Evolutionary conservation across 2,113 vertebrate genomes (phyloP), one percentile per base, ranked within the genome.

Genomic region (Vidua macroura): DNA sequence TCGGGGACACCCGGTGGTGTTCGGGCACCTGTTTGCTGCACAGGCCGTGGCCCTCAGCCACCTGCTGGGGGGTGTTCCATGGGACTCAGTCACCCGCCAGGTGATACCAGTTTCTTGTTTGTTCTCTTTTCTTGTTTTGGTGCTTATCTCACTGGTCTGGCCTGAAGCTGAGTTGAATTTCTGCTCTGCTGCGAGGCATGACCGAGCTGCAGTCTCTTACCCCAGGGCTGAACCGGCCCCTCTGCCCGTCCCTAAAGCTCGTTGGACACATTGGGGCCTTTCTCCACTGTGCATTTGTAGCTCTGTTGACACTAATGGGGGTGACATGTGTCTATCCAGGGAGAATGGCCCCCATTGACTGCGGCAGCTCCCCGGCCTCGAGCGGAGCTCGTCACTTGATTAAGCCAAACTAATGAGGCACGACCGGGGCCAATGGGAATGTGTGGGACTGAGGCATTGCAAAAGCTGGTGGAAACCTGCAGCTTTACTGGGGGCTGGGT

Each of bases 321-420:
- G 86, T 97, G 96, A 97, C 96, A 95, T 95, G 96, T 93, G 90
- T 92, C 96, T 94, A 10, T 96, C 95, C 93, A 6, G 90, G 31
- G 92, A 97, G 95, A 97, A 97, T 96, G 31, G 94, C 90, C 83
- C 66, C 78, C 96, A 95, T 96, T 96, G 92, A 96, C 93, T 77
- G 30, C 48, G 4, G 64, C 92, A 35, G 92, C 20, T 92, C 85
- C 75, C 82, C 10, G 0, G 93, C 83, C 93, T 35, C 15, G 27
- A 91, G 93, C 33, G 10, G 10, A 88, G 93, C 95, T 96, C 84
- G 60, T 91, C 93, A 95, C 96, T 97, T 96, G 94, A 97, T 97
- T 96, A 97, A 96, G 90, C 96, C 96, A 94, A 96, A 96, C 94
- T 96, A 96, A 96, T 96, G 95, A 97, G 96, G 96, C 95, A 96